Base-by-base conservation (phyloP, 1,140 invertebrate species). In the Trialeurodes vaporariorum region DNA sequence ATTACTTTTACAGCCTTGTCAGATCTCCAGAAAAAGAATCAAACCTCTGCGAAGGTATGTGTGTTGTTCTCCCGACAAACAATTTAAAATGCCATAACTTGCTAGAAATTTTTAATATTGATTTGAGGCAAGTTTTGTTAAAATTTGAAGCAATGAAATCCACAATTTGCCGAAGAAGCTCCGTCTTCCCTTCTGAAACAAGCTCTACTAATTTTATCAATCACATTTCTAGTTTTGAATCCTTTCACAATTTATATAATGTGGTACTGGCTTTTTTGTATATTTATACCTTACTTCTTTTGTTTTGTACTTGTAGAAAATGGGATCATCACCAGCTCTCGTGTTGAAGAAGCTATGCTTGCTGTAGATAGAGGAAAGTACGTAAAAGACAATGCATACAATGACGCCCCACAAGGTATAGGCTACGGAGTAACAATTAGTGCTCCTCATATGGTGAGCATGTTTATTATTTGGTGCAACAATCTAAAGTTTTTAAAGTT, bases 381-480 rank as follows among this genome's bases (percentile, higher is more conserved):
- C 79, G 85, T 84, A 68, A 83, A 80, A 67, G 72, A 73, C 74
- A 87, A 88, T 79, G 87, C 94, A 1, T 98, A 97, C 74, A 83
- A 89, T 74, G 95, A 98, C 81, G 84, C 91, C 40, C 95, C 95
- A 0, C 94, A 94, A 79, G 83, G 85, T 40, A 94, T 94, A 74
- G 92, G 92, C 59, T 93, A 84, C 77, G 89, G 90, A 59, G 96
- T 94, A 2, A 98, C 96, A 0, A 98, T 98, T 66, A 95, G 92
- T 83, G 96, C 96, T 66, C 96, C 96, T 62, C 96, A 98, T 80
- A 99, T 98, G 96, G 93, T 96, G 83, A 79, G 71, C n/a, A n/a
- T n/a, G n/a, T n/a, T n/a, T n/a, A n/a, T n/a, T n/a, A n/a, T n/a
- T n/a, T n/a, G n/a, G n/a, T n/a, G n/a, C n/a, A n/a, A n/a, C n/a